phyloP scores from a whole-genome alignment of 2,113 vertebrate genomes.

The Romanogobio albipinnatus region DNA sequence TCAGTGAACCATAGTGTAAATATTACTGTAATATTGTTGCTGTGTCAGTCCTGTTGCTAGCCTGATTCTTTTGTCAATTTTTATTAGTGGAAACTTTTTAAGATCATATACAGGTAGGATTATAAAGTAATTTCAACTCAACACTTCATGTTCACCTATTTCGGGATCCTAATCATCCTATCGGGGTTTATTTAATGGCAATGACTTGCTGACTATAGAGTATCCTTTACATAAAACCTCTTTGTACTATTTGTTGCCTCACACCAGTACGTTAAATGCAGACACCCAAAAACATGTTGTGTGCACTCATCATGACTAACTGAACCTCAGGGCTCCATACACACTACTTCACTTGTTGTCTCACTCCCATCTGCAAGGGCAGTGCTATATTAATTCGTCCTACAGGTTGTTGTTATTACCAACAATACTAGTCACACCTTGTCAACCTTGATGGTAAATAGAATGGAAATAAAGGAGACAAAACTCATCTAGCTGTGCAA shows the following conservation, averaged over 20 bases:
- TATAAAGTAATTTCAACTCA: neutral
- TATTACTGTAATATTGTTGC: neutral
- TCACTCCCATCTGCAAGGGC: neutral
- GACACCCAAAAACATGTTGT: conserved; percentile 6
- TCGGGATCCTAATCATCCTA: neutral
- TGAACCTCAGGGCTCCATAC: conserved; percentile 23
- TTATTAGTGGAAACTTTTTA: neutral
- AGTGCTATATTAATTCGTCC: neutral
- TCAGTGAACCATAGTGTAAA: neutral
- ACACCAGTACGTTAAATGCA: neutral
- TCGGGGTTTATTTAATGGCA: neutral
- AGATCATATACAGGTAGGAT: neutral
- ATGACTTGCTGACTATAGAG: neutral
- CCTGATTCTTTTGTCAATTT: neutral
- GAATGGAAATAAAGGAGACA: too few relatives aligned
- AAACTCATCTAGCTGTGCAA: too few relatives aligned
- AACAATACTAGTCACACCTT: neutral
- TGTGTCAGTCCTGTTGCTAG: neutral
- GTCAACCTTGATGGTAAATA: too few relatives aligned
- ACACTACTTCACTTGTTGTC: conserved; percentile 10
- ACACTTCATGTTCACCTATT: neutral
- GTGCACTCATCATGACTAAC: conserved; percentile 24
- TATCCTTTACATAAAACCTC: neutral
- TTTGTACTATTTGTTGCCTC: conserved; percentile 10
- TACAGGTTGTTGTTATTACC: neutral